Conservation (phyloP, 2,797 vertebrate genomes). For the Tolypeutes matacus region DNA sequence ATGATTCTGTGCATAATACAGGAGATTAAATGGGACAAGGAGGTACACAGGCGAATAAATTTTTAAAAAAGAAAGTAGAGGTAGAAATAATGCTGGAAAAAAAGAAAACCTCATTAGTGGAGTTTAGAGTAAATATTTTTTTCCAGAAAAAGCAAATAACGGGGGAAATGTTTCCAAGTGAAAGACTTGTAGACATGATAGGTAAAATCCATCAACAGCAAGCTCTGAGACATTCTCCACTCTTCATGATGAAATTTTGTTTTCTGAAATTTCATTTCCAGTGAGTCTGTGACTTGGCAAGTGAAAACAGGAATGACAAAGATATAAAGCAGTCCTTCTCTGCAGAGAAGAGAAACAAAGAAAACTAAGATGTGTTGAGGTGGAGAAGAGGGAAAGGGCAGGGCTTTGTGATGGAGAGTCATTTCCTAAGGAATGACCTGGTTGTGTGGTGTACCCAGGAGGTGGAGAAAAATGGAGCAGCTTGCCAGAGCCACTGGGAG, state of each 20-base stretch:
- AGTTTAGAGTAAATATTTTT: not conserved
- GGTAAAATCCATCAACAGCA: not conserved
- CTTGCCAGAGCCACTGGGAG: not conserved
- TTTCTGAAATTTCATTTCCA: not conserved
- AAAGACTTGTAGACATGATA: not conserved
- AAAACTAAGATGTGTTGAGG: not conserved
- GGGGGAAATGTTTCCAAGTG: not conserved
- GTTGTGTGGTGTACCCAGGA: not conserved
- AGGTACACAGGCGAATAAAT: not conserved
- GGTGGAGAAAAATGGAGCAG: accelerated
- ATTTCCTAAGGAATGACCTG: not conserved
- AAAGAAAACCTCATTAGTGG: not conserved
- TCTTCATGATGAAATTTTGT: not conserved
- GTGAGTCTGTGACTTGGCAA: not conserved
- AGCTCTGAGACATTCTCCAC: not conserved
- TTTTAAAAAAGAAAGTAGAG: not conserved
- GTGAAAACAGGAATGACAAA: not conserved
- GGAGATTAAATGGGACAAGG: not conserved
- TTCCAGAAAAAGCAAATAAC: not conserved
- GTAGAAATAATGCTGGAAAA: not conserved
- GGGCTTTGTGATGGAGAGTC: accelerated
- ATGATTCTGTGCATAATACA: not conserved
- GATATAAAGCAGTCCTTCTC: not conserved
- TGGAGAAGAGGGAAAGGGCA: not conserved
- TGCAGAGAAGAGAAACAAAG: not conserved